Percentiles rank a stretch among this genome's conserved stretches.
Evolutionary conservation across 2,888 invertebrate species (phyloP).

Genomic region (Rhabditoides inermis): DNA sequence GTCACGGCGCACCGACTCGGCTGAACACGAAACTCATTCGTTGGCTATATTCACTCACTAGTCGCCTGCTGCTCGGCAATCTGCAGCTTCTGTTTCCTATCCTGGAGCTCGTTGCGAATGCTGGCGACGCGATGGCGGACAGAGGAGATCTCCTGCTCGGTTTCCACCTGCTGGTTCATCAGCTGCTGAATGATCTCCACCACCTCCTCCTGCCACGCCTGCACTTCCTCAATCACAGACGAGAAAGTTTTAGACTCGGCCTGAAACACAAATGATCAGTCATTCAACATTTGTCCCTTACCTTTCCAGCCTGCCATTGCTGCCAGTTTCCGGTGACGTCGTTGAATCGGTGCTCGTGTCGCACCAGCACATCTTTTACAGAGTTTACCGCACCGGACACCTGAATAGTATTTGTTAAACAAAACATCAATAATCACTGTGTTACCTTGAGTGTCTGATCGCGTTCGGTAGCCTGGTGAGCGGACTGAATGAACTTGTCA

Average conservation of each 20-base stretch:
- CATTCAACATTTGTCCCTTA: neutral
- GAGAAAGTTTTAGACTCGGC: too few relatives aligned
- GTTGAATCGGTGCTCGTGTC: conserved; percentile 35
- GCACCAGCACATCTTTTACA: conserved; percentile 30
- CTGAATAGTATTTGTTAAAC: neutral
- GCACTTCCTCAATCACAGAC: conserved; percentile 5
- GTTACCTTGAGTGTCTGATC: too few relatives aligned
- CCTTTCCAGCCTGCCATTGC: conserved; percentile 33
- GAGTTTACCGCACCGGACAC: conserved; percentile 30
- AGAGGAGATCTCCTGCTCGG: too few relatives aligned
- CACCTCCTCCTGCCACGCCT: conserved; percentile 6
- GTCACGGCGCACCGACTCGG: too few relatives aligned
- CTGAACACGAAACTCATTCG: too few relatives aligned
- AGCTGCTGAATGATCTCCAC: conserved; percentile 1
- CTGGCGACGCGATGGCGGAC: too few relatives aligned
- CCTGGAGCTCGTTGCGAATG: too few relatives aligned
- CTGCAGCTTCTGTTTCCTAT: too few relatives aligned
- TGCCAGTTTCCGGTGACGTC: conserved; percentile 38
- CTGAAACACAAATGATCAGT: too few relatives aligned
- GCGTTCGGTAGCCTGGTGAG: conserved; percentile 22
- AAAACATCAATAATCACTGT: too few relatives aligned
- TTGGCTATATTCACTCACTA: too few relatives aligned
- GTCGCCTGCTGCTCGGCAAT: too few relatives aligned
- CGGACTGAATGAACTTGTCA: conserved; percentile 38
- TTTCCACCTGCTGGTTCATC: neutral